Base-by-base conservation (phyloP, 2,888 invertebrate genomes). In the Lysandra coridon region DNA sequence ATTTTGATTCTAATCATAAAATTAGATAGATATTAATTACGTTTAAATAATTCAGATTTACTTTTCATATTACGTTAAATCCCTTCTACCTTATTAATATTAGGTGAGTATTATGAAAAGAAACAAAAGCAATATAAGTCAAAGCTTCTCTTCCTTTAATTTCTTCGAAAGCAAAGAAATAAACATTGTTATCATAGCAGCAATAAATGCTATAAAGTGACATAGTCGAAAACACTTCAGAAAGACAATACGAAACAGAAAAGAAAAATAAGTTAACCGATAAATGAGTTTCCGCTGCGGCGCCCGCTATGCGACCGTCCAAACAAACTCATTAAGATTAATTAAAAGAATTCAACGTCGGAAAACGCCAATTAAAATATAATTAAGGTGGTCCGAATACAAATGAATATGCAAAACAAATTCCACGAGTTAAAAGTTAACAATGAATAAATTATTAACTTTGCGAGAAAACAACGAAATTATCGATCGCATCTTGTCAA, bases 341-440 rank as follows among this genome's bases (percentile, higher is more conserved):
- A 80, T 81, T 80, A 75, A 79, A 78, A 75, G 79, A 79, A 75
- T 75, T 75, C 30, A 44, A 30, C 44, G 23, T 40, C 60, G 74
- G 79, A 79, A 79, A 79, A 76, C 76, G 57, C 62, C 75, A 79
- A 79, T 79, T 79, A 79, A 79, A 75, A 75, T 62, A 75, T 74
- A 79, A 79, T 75, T 74, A 76, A 33, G 75, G 44, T 23, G 62
- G 74, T 74, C 49, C 62, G 62, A 57, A 74, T 79, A 75, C 74
- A 74, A 74, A 75, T 79, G 75, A 44, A 62, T 60, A 44, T 49
- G 30, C 30, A 44, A 62, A 62, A 79, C 74, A 79, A 79, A 79
- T 79, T 53, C 4, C 30, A 17, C 6, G 30, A 76, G 76, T 76
- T 57, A 57, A 76, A 37, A 76, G 49, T 53, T 57, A 14, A 76